phyloP scores from a whole-genome alignment of 1,140 invertebrate species.

The Aphelenchoides besseyi region DNA sequence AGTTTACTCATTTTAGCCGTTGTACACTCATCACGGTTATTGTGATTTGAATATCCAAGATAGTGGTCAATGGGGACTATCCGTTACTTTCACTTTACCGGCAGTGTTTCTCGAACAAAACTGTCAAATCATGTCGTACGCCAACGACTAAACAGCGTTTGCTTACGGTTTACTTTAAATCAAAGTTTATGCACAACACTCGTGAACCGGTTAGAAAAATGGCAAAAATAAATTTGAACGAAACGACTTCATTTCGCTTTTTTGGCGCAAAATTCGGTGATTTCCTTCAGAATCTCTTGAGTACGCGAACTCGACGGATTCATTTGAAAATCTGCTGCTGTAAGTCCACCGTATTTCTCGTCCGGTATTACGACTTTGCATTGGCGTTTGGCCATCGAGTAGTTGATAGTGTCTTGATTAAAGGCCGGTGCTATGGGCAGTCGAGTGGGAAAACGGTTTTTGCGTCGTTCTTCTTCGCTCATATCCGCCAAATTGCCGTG shows the following conservation, averaged over 20 bases:
- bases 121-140: not conserved
- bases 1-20: not conserved
- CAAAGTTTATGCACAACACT: too few species aligned
- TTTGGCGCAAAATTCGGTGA: too few species aligned
- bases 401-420: not conserved
- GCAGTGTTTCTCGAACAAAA: not conserved
- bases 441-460: not conserved
- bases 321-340: not conserved
- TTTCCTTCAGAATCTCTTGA: too few species aligned
- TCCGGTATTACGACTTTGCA: not conserved
- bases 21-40: not conserved
- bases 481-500: constrained; percentile 10
- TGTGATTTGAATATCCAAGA: not conserved
- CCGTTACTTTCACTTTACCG: not conserved
- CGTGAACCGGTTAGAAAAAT: too few species aligned
- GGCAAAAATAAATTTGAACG: too few species aligned
- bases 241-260: too few species aligned
- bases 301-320: too few species aligned
- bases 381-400: not conserved
- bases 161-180: too few species aligned
- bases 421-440: not conserved
- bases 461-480: not conserved
- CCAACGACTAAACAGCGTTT: not conserved
- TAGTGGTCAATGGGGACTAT: not conserved
- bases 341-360: not conserved